Evolutionary conservation across 2,797 vertebrate species (phyloP).

Genomic region (Pyrocephalus nanus): DNA sequence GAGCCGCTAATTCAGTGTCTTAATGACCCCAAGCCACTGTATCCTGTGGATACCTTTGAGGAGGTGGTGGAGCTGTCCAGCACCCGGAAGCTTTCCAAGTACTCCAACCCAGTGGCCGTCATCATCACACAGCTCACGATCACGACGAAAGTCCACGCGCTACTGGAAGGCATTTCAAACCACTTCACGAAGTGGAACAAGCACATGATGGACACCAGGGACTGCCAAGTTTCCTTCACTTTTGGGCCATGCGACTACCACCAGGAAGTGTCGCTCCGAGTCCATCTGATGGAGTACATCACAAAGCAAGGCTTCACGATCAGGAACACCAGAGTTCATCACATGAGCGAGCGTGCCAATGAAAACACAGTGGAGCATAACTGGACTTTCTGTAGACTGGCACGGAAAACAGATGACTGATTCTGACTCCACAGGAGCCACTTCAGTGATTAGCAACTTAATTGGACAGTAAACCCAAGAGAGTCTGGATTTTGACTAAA

Average conservation of each 20-base stretch:
- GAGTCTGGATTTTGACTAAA: slow-evolving; percentile 56
- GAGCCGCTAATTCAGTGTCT: slow-evolving; percentile 97
- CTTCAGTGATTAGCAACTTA: slow-evolving; percentile 17
- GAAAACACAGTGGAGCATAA: slow-evolving; percentile 99
- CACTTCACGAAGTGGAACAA: slow-evolving; percentile 99
- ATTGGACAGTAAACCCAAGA: slow-evolving; percentile 5
- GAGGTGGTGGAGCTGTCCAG: slow-evolving; percentile 97
- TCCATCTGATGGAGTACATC: slow-evolving; percentile 98
- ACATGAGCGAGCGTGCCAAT: slow-evolving; percentile 98
- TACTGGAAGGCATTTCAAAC: slow-evolving; percentile 95
- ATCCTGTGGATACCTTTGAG: slow-evolving; percentile 95
- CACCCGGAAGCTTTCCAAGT: slow-evolving; percentile 97
- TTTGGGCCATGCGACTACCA: slow-evolving; percentile 99
- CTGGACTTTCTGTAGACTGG: slow-evolving; percentile 97
- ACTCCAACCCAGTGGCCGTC: slow-evolving; percentile 96
- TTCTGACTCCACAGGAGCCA: not conserved
- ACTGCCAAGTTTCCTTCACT: slow-evolving; percentile 98
- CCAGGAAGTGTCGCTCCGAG: slow-evolving; percentile 94
- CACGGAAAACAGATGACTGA: slow-evolving; percentile 95
- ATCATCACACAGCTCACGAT: slow-evolving; percentile 98
- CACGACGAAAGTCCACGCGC: slow-evolving; percentile 93
- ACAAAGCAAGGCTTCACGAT: slow-evolving; percentile 98
- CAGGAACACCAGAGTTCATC: slow-evolving; percentile 95
- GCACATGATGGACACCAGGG: slow-evolving; percentile 99
- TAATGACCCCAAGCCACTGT: slow-evolving; percentile 93